phyloP scores from a whole-genome alignment of 30 jellyfish, hydroid and myxozoan species.

The Hydractinia symbiolongicarpus region DNA sequence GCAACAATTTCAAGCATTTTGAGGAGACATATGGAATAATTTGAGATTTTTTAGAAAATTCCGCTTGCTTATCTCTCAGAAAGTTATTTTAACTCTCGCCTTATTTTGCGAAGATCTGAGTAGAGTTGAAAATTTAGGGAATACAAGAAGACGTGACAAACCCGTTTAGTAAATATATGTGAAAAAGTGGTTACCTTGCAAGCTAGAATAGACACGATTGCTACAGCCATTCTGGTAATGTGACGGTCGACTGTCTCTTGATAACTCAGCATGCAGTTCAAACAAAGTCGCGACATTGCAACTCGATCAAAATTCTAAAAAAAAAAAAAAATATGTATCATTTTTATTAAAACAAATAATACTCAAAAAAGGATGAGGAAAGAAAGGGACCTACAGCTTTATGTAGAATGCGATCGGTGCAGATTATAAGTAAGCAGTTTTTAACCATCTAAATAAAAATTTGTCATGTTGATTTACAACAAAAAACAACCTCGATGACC shows the following conservation, averaged over 20 bases:
- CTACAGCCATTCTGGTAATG: constrained; percentile 91
- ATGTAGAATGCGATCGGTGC: constrained; percentile 82
- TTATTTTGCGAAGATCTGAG: no score
- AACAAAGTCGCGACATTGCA: constrained; percentile 66
- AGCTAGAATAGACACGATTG: constrained; percentile 80
- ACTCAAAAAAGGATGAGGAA: not conserved
- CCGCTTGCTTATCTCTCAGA: no score
- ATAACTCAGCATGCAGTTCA: constrained; percentile 70
- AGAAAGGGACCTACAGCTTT: constrained; percentile 49
- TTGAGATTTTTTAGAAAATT: no score
- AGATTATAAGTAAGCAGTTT: constrained; percentile 75
- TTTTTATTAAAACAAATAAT: not conserved
- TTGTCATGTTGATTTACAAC: not conserved
- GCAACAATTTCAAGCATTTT: not conserved
- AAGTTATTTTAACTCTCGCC: no score
- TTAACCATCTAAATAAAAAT: constrained; percentile 64
- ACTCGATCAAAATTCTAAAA: constrained; percentile 66
- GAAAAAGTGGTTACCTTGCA: constrained; percentile 55
- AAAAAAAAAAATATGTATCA: not conserved
- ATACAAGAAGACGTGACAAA: not conserved
- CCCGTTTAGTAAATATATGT: not conserved
- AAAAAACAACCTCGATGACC: not conserved
- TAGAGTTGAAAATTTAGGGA: no score
- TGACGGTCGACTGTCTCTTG: constrained; percentile 66
- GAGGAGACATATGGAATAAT: not conserved